phyloP scores from a whole-genome alignment of 2,888 invertebrate species.

The Galeopsomyia nigrocyanea region DNA sequence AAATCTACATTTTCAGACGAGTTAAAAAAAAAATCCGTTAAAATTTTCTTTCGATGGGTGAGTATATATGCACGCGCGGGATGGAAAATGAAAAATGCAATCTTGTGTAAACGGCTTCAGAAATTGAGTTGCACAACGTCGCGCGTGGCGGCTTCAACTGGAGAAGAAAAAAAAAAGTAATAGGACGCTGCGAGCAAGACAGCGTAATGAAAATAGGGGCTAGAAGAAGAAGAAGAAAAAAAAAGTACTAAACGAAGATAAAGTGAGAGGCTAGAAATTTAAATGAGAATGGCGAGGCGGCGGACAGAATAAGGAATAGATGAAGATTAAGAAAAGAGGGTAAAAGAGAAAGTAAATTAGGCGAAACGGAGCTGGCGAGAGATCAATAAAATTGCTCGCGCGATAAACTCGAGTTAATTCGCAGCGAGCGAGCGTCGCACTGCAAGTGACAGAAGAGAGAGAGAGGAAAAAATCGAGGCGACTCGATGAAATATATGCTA shows the following conservation, averaged over 20 bases:
- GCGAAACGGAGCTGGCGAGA: slow-evolving; percentile 2
- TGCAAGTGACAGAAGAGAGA: no score
- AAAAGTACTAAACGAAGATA: slow-evolving; percentile 15
- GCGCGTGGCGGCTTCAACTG: neutral
- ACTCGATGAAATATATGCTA: no score
- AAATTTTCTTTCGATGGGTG: no score
- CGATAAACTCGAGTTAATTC: no score
- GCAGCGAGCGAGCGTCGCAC: no score
- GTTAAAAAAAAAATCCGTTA: no score
- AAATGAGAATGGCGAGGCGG: slow-evolving; percentile 24
- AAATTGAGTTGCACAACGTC: slow-evolving; percentile 13
- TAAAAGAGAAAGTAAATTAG: slow-evolving; percentile 23
- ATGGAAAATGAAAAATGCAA: no score
- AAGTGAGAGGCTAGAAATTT: slow-evolving; percentile 15
- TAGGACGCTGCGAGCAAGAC: slow-evolving; percentile 4
- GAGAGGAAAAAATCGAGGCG: no score
- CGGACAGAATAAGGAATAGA: slow-evolving; percentile 2
- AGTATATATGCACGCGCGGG: no score
- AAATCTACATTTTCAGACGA: no score
- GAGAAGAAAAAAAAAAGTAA: neutral
- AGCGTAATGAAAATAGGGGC: neutral
- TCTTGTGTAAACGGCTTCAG: neutral
- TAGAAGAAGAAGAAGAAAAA: slow-evolving; percentile 2
- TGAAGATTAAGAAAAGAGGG: slow-evolving; percentile 24
- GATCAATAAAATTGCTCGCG: neutral